Conservation (phyloP, 2,888 invertebrate species). For the Bembecia ichneumoniformis region DNA sequence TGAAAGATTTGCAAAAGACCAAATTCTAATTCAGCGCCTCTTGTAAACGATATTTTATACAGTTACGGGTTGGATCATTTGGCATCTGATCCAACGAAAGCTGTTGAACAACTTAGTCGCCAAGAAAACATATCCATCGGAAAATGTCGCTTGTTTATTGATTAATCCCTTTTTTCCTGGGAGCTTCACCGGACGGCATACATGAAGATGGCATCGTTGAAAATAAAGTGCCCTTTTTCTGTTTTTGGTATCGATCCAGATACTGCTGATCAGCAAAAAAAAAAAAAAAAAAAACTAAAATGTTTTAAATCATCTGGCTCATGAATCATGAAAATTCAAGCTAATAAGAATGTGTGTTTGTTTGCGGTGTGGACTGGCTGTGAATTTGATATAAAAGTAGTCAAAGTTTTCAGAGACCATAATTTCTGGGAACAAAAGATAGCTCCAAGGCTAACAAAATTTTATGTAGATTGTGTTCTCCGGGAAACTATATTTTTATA, state of each 20-base stretch:
- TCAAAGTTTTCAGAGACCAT: background rate
- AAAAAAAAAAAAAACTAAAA: too few species aligned
- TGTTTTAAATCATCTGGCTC: background rate
- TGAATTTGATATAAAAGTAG: background rate
- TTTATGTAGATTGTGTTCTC: background rate
- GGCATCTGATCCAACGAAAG: too few species aligned
- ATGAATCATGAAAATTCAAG: constrained; percentile 1
- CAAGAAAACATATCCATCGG: too few species aligned
- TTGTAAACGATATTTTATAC: too few species aligned
- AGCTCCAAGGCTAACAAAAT: background rate
- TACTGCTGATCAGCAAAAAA: background rate
- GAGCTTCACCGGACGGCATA: constrained; percentile 2
- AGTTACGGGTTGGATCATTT: too few species aligned
- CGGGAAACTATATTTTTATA: background rate
- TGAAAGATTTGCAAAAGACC: too few species aligned
- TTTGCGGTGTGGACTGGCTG: constrained; percentile 3
- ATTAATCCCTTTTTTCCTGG: too few species aligned
- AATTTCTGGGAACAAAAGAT: constrained; percentile 1
- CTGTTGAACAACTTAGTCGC: too few species aligned
- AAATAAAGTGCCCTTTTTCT: constrained; percentile 3
- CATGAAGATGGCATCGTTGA: constrained; percentile 2
- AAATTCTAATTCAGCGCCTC: too few species aligned
- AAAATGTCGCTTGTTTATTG: too few species aligned
- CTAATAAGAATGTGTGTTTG: constrained; percentile 2
- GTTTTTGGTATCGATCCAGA: constrained; percentile 3